Evolutionary conservation across 1,140 invertebrate genomes (phyloP).

Genomic region (Penaeus japonicus): DNA sequence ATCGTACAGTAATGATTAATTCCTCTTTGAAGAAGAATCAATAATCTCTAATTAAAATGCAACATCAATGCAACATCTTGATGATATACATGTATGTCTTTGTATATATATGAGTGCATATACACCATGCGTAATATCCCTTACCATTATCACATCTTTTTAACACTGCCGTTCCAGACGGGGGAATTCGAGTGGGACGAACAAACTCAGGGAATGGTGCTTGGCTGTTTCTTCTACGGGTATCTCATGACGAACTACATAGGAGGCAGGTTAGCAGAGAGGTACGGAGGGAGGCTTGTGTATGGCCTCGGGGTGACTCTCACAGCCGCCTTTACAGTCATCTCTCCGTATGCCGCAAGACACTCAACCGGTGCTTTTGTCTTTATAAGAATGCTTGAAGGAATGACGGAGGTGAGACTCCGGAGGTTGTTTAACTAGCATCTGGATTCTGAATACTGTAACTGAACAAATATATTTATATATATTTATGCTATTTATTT

Average conservation of each 20-base stretch:
- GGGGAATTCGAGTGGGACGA: slow-evolving; percentile 63
- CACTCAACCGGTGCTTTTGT: slow-evolving; percentile 62
- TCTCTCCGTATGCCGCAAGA: slow-evolving; percentile 78
- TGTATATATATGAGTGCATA: background rate
- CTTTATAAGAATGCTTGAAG: slow-evolving; percentile 61
- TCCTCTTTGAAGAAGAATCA: no score
- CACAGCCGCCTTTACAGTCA: slow-evolving; percentile 80
- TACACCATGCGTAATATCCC: background rate
- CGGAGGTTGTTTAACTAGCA: slow-evolving; percentile 61
- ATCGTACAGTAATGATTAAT: no score
- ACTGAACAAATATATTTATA: background rate
- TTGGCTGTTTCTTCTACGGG: slow-evolving; percentile 53
- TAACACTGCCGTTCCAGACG: background rate
- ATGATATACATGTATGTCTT: background rate
- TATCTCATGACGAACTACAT: slow-evolving; percentile 72
- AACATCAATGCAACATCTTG: no score
- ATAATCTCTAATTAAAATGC: no score
- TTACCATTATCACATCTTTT: no score
- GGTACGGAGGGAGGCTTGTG: slow-evolving; percentile 83
- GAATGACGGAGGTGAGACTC: slow-evolving; percentile 62
- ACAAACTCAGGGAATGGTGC: slow-evolving; percentile 41
- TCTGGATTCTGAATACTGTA: slow-evolving; percentile 60
- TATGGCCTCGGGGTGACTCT: slow-evolving; percentile 82
- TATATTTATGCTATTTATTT: background rate
- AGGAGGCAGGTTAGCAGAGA: slow-evolving; percentile 78